Percentiles rank a stretch among this genome's conserved stretches.
Conservation (phyloP, 2,797 vertebrate genomes). For the Microtus agrestis region DNA sequence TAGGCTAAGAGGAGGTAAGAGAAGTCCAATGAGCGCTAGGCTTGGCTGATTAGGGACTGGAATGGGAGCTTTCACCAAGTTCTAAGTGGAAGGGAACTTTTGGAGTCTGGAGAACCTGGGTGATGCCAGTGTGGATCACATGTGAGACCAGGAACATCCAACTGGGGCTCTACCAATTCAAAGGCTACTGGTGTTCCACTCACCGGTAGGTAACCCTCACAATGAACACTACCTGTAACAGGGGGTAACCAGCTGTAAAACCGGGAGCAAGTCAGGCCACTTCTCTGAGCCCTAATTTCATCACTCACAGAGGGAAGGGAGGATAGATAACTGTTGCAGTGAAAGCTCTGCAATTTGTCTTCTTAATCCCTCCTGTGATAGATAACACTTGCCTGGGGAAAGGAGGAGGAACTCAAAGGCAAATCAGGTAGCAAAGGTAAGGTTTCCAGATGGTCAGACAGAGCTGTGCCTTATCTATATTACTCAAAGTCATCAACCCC, state of each 20-base stretch:
- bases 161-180: background rate
- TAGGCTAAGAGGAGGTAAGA: background rate
- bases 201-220: background rate
- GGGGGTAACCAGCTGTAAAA: background rate
- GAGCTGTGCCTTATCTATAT: background rate
- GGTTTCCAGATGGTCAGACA: background rate
- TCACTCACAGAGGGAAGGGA: slow-evolving; percentile 23
- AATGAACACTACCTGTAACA: background rate
- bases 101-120: background rate
- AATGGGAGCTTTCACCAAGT: background rate
- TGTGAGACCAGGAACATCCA: background rate
- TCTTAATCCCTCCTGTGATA: background rate
- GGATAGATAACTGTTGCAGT: background rate
- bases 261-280: background rate
- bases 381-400: background rate
- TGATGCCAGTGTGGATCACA: background rate
- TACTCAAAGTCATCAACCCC: background rate
- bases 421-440: background rate
- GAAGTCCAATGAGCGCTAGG: background rate
- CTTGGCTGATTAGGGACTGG: background rate
- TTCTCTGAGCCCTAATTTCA: background rate
- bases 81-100: background rate
- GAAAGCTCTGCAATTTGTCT: background rate
- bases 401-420: background rate
- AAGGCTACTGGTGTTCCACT: background rate